These are phyloP conservation scores for Melierax canorus DNA, from an alignment of 2,113 vertebrate genomes.

Conservation along the genomic window DNA sequence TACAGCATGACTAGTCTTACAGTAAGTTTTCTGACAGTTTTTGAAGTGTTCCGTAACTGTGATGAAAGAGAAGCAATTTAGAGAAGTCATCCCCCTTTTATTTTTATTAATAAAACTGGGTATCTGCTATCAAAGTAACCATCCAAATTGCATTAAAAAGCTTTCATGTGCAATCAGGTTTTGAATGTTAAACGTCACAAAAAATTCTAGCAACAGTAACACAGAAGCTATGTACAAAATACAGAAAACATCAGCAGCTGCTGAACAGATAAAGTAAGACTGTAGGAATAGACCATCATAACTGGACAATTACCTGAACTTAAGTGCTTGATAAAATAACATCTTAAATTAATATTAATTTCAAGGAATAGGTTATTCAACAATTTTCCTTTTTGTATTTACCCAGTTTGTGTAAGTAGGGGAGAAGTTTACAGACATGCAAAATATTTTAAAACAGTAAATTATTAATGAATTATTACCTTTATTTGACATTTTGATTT, in stretches of 20 bases:
- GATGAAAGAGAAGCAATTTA: neutral
- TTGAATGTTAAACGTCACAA: neutral
- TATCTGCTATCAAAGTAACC: neutral
- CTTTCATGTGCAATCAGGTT: neutral
- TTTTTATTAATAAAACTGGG: neutral
- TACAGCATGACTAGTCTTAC: neutral
- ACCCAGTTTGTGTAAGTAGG: neutral
- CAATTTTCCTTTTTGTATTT: neutral
- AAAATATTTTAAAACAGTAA: neutral
- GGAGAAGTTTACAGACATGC: neutral
- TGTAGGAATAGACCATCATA: neutral
- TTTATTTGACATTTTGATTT: neutral
- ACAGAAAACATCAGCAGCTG: neutral
- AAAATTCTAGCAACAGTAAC: neutral
- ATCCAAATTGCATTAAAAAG: neutral
- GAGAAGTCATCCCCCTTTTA: neutral
- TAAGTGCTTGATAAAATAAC: neutral
- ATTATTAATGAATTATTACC: neutral
- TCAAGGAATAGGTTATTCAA: neutral
- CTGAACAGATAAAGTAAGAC: neutral
- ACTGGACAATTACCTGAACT: neutral
- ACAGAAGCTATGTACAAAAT: neutral
- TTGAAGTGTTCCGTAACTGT: neutral
- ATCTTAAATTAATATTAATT: neutral
- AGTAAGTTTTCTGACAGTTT: neutral